phyloP scores from a whole-genome alignment of 2,888 invertebrate species.

The Himalopsyche japonica region DNA sequence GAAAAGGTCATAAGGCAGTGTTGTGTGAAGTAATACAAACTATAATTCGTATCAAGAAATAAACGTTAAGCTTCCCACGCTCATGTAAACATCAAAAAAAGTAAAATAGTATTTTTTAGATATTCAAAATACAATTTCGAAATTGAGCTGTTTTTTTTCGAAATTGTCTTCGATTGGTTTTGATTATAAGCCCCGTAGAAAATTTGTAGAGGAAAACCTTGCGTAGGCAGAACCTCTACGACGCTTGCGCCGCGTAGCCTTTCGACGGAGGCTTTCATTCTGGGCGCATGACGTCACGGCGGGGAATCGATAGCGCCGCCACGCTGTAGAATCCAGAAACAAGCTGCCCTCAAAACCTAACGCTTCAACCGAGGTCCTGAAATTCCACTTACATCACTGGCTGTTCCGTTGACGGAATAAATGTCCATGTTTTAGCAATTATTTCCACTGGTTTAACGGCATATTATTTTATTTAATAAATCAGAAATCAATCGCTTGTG shows the following conservation, averaged over 20 bases:
- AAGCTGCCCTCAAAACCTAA: not conserved
- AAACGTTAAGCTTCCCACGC: no score
- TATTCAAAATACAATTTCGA: not conserved
- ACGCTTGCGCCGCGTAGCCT: conserved; percentile 12
- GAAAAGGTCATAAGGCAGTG: not conserved
- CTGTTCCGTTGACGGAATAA: not conserved
- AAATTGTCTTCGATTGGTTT: no score
- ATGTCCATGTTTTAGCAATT: not conserved
- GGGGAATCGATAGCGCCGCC: conserved; percentile 27
- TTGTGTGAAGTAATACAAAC: not conserved
- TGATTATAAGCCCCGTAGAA: not conserved
- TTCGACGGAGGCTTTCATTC: not conserved
- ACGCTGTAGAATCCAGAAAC: not conserved
- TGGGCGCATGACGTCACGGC: conserved; percentile 25
- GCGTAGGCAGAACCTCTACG: conserved; percentile 5
- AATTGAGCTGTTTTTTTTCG: not conserved
- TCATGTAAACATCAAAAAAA: no score
- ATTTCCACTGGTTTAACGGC: not conserved
- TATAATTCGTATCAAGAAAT: no score
- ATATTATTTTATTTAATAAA: not conserved
- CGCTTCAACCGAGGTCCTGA: not conserved
- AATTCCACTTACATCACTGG: not conserved
- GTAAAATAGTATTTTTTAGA: not conserved
- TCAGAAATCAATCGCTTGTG: not conserved
- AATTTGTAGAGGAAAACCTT: not conserved